Evolutionary conservation across 2,797 vertebrate genomes (phyloP).

Genomic region (Scleropages formosus): DNA sequence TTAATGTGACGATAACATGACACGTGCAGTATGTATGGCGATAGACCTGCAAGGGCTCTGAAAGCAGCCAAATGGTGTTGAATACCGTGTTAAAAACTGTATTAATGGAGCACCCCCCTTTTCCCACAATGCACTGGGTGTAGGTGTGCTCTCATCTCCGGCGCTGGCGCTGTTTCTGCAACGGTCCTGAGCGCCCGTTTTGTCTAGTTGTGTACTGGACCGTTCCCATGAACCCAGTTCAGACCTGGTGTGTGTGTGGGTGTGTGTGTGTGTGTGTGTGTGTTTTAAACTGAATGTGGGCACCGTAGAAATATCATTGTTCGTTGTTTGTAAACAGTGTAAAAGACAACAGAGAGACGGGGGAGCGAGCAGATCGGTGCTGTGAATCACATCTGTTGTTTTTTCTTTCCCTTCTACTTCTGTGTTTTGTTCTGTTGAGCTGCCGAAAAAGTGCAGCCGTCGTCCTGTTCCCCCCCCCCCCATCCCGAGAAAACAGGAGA

Average conservation of each 20-base stretch:
- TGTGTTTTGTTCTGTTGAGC: background rate
- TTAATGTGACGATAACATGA: conserved; percentile 9
- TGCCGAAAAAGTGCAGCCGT: background rate
- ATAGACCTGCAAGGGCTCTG: background rate
- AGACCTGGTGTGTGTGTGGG: background rate
- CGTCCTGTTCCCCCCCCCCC: conserved; percentile 8
- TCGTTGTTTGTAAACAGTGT: background rate
- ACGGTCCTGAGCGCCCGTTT: background rate
- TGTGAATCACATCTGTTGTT: conserved; percentile 1
- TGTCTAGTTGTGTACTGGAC: background rate
- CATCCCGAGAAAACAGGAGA: conserved; percentile 16
- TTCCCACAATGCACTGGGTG: conserved; percentile 2
- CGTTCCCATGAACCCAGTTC: background rate
- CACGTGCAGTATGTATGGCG: too few species aligned
- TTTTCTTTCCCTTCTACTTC: background rate
- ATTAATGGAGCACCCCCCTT: background rate
- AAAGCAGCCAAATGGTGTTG: background rate
- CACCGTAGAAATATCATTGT: background rate
- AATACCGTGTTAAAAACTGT: background rate
- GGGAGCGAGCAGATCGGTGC: background rate
- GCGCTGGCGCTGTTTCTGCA: background rate
- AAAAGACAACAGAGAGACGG: background rate
- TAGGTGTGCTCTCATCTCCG: background rate
- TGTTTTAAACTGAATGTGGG: background rate
- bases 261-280: too few species aligned